These are phyloP conservation scores for Ameiurus melas DNA, from an alignment of 2,113 vertebrate species.

Conservation along the genomic window DNA sequence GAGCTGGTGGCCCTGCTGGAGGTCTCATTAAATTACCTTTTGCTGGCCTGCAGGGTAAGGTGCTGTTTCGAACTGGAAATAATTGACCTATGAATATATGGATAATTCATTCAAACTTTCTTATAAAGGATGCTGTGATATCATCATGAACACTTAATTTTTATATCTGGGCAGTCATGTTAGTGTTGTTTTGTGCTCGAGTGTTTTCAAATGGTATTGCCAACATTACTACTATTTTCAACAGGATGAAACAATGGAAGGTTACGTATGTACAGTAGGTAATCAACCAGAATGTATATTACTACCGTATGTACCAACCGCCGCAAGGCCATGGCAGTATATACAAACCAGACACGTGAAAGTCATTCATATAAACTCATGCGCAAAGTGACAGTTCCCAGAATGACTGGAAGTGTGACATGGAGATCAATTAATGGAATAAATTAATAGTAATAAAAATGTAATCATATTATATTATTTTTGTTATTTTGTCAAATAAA, in stretches of 20 bases:
- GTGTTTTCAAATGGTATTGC: not conserved
- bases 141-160: not conserved
- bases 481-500: too few species aligned
- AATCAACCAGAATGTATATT: too few species aligned
- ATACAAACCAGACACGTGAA: too few species aligned
- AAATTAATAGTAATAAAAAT: too few species aligned
- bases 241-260: not conserved
- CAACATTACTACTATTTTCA: not conserved
- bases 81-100: not conserved
- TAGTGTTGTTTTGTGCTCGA: not conserved
- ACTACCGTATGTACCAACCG: too few species aligned
- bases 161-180: not conserved
- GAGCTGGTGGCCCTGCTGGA: conserved; percentile 80
- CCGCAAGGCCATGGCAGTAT: too few species aligned
- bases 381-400: too few species aligned
- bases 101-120: not conserved
- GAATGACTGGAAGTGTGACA: too few species aligned
- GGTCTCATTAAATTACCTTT: conserved; percentile 91
- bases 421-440: too few species aligned
- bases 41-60: conserved; percentile 86
- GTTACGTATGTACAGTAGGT: not conserved
- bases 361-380: too few species aligned
- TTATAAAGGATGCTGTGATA: not conserved
- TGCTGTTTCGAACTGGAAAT: conserved; percentile 7
- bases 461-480: too few species aligned